Evolutionary conservation across 2,113 vertebrate genomes (phyloP), one percentile per base, ranked within the genome.

Genomic region (Crotalus horridus): DNA sequence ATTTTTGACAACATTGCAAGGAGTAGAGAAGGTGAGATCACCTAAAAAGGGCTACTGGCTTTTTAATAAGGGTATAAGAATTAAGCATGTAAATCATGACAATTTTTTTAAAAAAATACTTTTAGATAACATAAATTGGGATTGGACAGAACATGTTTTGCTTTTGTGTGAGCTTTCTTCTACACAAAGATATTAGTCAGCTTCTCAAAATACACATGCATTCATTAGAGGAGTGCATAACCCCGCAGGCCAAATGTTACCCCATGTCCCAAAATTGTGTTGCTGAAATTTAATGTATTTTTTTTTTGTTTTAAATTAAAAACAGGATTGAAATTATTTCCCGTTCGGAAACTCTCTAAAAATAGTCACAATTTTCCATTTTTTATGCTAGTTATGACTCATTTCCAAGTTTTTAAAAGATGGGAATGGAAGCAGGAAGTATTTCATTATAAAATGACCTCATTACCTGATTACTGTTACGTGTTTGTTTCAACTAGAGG

Each of bases 11-110:
- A 96, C 95, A 94, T 94, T 98, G 90, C 96, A 96, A 92, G 96
- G 94, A 46, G 94, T 96, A 55, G 96, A 98, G 96, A 97, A 98
- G 97, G 97, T 98, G 93, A 7, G 94, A 90, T 15, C n/a, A 13
- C 74, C 17, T 39, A 26, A 7, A 58, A 89, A 87, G 43, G 20
- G 5, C 87, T 33, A 20, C 15, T 69, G 88, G 33, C 53, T 90
- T 48, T 81, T 90, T 26, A 81, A 29, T 69, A 51, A 64, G 24
- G 23, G 33, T 21, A 43, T 43, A 81, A 43, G 39, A 39, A 81
- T 43, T 9, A 81, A 81, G 39, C 1, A 43, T 43, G 33, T 81
- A 81, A 81, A 39, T 21, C 7, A 21, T 81, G 69, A 81, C 69
- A 21, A 29, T 64, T 81, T 74, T 33, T 81, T 20, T 1, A 0